Evolutionary conservation across 2,797 vertebrate species (phyloP), one percentile per base, ranked within the genome.

Genomic region (Psittacula derbiana): DNA sequence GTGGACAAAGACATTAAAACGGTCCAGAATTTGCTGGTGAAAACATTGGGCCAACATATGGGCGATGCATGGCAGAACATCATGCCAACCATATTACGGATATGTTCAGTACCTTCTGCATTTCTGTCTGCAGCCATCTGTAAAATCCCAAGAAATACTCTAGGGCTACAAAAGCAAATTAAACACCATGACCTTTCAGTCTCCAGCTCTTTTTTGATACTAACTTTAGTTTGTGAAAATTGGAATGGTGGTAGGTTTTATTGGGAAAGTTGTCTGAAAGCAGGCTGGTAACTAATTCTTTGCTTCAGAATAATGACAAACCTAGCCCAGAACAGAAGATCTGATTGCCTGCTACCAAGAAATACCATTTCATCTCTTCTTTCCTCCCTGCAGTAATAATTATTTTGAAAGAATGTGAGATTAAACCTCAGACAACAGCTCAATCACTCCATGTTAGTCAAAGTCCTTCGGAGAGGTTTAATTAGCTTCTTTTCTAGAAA

Each of bases 61-160:
- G 14, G 6, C 0, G 1, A 57, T 40, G 15, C 1, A 0, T 6
- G 18, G 46, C 7, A 92, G 41, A 88, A n/a, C 3, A 25, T 10
- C 10, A 8, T 9, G 17, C 28, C 41, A 38, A 1, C 12, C 0
- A 0, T 46, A 25, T 65, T 23, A 44, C 0, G 3, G 25, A 19
- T 28, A 3, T 7, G 10, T 27, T 33, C 60, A 30, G 71, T 19
- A 46, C 8, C 13, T 75, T 31, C 14, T 47, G 20, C 10, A 44
- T 60, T 89, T 74, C 57, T 72, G 8, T 33, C 58, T 72, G 36
- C 41, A 79, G 27, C 10, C 25, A 53, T 24, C 53, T 64, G 38
- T 30, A 57, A 75, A 78, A 75, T 14, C 16, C 12, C 55, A 58
- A 44, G 3, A 76, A 66, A 43, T 17, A 6, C 25, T 73, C 24